Percentiles rank a stretch among this genome's conserved stretches.
phyloP scores from a whole-genome alignment of 2,888 invertebrate species.

The Dioctria rufipes region DNA sequence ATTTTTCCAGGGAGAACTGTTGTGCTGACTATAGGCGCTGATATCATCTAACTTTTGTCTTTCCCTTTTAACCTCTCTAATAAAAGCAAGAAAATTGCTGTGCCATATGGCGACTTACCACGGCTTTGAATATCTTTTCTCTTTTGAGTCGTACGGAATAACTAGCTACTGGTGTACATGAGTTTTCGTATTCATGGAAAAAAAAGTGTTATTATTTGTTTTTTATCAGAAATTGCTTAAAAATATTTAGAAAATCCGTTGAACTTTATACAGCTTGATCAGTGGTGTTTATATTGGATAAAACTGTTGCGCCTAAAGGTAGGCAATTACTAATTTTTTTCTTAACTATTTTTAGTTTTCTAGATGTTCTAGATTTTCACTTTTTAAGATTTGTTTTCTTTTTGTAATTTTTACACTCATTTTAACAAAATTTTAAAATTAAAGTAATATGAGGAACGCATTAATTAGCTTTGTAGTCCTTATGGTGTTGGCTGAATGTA shows the following conservation, averaged over 20 bases:
- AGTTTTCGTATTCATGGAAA: too few species aligned
- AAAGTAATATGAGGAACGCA: too few species aligned
- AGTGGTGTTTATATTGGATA: background rate
- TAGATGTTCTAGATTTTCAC: too few species aligned
- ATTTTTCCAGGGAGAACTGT: constrained; percentile 20
- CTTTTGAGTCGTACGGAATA: background rate
- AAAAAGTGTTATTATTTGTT: too few species aligned
- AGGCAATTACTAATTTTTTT: background rate
- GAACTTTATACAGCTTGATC: background rate
- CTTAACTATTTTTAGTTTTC: too few species aligned
- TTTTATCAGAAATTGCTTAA: too few species aligned
- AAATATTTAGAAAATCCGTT: background rate
- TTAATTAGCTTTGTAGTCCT: too few species aligned
- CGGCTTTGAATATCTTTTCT: background rate
- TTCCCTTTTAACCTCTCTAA: constrained; percentile 9
- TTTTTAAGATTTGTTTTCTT: too few species aligned
- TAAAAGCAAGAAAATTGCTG: constrained; percentile 21
- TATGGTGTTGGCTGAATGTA: too few species aligned
- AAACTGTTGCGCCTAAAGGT: background rate
- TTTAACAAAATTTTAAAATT: too few species aligned
- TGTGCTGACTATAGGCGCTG: constrained; percentile 21
- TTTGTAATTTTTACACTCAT: too few species aligned
- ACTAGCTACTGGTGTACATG: background rate
- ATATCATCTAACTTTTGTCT: constrained; percentile 30
- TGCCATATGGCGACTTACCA: constrained; percentile 20